phyloP scores from a whole-genome alignment of 2,113 vertebrate species.

The Ardeotis arabs region DNA sequence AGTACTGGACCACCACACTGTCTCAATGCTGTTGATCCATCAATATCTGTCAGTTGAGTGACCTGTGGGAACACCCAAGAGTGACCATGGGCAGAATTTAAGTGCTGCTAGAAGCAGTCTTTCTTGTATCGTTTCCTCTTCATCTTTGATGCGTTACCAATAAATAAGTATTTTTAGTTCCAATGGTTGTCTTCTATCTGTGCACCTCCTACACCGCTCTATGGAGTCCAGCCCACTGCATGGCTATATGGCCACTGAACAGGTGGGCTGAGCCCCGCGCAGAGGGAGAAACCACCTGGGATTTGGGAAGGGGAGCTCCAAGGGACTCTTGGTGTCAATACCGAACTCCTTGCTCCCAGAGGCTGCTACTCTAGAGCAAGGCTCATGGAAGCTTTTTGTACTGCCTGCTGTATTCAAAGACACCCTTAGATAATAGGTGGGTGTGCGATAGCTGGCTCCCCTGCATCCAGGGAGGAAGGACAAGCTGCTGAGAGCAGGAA shows the following conservation, averaged over 20 bases:
- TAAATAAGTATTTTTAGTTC: background rate
- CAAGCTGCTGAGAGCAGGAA: background rate
- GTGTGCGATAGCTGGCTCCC: background rate
- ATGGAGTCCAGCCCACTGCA: background rate
- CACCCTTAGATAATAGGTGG: fast-evolving
- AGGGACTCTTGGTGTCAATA: background rate
- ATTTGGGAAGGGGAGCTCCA: background rate
- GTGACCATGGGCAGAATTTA: background rate
- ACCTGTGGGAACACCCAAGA: background rate
- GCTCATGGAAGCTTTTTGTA: fast-evolving
- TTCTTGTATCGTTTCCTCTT: background rate
- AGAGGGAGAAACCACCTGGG: background rate
- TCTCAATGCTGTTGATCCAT: background rate
- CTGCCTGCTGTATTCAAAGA: fast-evolving
- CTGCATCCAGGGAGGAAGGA: background rate
- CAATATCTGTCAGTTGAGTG: background rate
- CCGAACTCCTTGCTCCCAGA: background rate
- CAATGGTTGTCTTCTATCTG: background rate
- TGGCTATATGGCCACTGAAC: background rate
- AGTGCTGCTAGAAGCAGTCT: background rate
- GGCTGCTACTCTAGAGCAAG: background rate
- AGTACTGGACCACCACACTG: background rate
- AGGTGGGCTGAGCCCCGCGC: fast-evolving
- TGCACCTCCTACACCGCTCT: background rate
- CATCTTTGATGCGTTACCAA: background rate